Evolutionary conservation across 2,113 vertebrate species (phyloP).

Genomic region (Pan paniscus): DNA sequence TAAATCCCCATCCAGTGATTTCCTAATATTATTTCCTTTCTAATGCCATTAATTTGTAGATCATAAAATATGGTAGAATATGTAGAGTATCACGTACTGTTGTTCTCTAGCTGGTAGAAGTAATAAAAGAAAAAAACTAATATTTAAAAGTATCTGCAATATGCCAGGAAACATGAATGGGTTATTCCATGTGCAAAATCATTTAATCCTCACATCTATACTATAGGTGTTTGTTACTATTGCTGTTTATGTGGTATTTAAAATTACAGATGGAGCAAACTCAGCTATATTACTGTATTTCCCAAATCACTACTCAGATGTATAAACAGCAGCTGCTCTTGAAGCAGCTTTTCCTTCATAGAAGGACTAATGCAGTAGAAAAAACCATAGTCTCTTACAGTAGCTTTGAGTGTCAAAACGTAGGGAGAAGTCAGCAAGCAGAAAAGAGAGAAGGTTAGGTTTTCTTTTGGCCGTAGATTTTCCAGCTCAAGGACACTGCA

Average conservation of each 20-base stretch:
- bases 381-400: background rate
- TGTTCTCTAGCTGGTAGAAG: background rate
- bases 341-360: background rate
- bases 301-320: background rate
- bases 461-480: background rate
- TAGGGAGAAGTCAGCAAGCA: background rate
- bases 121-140: background rate
- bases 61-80: background rate
- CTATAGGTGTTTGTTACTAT: background rate
- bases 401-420: background rate
- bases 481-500: background rate
- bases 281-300: background rate
- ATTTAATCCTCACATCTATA: background rate
- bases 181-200: background rate
- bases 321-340: background rate
- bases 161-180: background rate
- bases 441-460: background rate
- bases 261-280: background rate
- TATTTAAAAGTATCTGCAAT: background rate
- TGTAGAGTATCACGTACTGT: background rate
- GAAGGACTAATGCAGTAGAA: background rate
- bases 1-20: constrained; percentile 30
- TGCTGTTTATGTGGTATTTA: background rate
- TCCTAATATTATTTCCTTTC: background rate
- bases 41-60: background rate